Evolutionary conservation across 2,113 vertebrate genomes (phyloP), one percentile per base, ranked within the genome.

Genomic region (Phylloscopus trochilus): DNA sequence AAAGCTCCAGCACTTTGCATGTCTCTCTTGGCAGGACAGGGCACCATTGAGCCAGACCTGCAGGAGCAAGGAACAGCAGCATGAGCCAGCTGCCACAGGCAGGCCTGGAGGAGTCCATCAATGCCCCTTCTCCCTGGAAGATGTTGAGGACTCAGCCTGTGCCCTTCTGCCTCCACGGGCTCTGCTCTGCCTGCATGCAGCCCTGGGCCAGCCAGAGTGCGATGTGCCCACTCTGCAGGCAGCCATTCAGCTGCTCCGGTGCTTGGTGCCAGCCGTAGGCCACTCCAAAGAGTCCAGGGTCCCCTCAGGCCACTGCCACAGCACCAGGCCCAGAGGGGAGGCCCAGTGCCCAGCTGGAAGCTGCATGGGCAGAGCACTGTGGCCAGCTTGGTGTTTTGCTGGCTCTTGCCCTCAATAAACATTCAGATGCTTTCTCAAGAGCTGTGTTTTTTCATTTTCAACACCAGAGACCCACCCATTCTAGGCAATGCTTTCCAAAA

Each of bases 311-410:
- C 43, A 21, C 17, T 0, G 24, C 30, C 43, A 16, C 72, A n/a
- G 62, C 27, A 22, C 10, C 31, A 27, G 62, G 28, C 15, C 35
- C 35, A 13, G 30, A 23, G 41, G 8, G 35, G 20, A 43, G 52
- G 13, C 43, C 16, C 2, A 26, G 33, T 0, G 3, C 43, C 43
- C 6, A 6, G n/a, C 13, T 5, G 3, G 37, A 20, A 52, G 37
- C 24, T 72, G 15, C 56, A 19, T 0, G 41, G 64, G 35, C 78
- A 68, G 43, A 58, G 10, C 0, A 0, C 9, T 55, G 35, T 0
- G 2, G 19, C 2, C 15, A 43, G 46, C 39, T 67, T 2, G 7
- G 22, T 5, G 7, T 20, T 80, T 37, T 37, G 18, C 27, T n/a
- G 37, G 4, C 19, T 63, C 16, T 15, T 79, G 47, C 7, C 19